Conservation (phyloP, 1,140 invertebrate species). For the Schlechtendalia chinensis region DNA sequence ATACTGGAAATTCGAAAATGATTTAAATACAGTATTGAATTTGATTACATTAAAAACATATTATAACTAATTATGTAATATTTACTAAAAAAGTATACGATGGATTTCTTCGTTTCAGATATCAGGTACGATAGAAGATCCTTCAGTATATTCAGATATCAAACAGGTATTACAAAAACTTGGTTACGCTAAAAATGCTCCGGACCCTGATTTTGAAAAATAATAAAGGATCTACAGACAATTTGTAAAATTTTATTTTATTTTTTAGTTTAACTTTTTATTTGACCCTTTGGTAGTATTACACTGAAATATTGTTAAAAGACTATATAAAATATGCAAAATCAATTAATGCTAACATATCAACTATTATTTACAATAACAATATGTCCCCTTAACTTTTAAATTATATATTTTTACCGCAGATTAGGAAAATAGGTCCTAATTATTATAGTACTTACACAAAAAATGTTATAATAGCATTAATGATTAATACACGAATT, state of each 20-base stretch:
- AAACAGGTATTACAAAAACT: constrained; percentile 70
- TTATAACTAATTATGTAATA: background rate
- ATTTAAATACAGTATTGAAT: too few species aligned
- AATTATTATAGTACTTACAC: too few species aligned
- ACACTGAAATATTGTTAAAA: background rate
- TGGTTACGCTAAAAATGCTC: constrained; percentile 71
- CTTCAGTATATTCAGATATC: constrained; percentile 75
- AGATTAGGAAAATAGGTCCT: background rate
- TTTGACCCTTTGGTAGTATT: background rate
- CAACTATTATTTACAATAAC: too few species aligned
- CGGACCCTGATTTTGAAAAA: constrained; percentile 60
- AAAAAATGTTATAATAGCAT: too few species aligned
- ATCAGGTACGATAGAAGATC: constrained; percentile 85
- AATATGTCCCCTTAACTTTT: too few species aligned
- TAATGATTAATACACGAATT: too few species aligned
- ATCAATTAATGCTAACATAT: background rate
- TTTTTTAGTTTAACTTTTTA: background rate
- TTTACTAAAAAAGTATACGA: background rate
- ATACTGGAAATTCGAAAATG: too few species aligned
- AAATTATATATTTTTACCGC: too few species aligned
- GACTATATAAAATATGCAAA: background rate
- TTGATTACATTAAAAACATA: too few species aligned
- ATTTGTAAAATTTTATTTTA: constrained; percentile 23
- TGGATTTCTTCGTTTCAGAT: constrained; percentile 59
- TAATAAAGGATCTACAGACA: constrained; percentile 52